Conservation (phyloP, 1,140 invertebrate genomes). For the Oryctes rhinoceros region DNA sequence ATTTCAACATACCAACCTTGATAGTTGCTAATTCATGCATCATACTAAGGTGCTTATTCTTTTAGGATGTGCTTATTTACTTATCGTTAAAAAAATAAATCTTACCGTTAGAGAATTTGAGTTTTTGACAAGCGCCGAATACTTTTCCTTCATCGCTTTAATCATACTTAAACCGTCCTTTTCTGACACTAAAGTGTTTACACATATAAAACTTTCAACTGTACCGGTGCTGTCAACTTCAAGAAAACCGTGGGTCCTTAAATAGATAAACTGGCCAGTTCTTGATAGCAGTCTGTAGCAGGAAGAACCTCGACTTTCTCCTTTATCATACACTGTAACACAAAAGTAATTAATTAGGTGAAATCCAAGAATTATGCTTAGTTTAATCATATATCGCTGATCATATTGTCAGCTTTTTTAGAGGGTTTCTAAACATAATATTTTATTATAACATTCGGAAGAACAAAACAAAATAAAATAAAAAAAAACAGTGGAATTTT, state of each 20-base stretch:
- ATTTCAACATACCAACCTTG: slow-evolving; percentile 12
- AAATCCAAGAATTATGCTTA: too few species aligned
- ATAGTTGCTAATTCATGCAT: slow-evolving; percentile 13
- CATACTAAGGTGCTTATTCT: slow-evolving; percentile 16
- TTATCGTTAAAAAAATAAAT: slow-evolving; percentile 37
- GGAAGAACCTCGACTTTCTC: slow-evolving; percentile 77
- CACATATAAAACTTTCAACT: slow-evolving; percentile 83
- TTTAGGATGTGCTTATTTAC: slow-evolving; percentile 8
- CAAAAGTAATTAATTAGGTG: slow-evolving; percentile 42
- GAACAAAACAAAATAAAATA: too few species aligned
- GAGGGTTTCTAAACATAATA: too few species aligned
- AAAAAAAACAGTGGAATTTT: too few species aligned
- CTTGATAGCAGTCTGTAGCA: slow-evolving; percentile 82
- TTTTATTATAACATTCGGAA: too few species aligned
- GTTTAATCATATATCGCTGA: too few species aligned
- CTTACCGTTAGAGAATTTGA: slow-evolving; percentile 44
- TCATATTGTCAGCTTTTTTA: too few species aligned
- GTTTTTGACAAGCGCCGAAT: slow-evolving; percentile 68
- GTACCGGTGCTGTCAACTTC: slow-evolving; percentile 77
- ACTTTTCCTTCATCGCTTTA: slow-evolving; percentile 76
- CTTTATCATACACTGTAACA: slow-evolving; percentile 80
- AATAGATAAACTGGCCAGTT: slow-evolving; percentile 81
- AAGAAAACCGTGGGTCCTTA: slow-evolving; percentile 79
- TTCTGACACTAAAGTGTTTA: slow-evolving; percentile 80
- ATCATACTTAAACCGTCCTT: slow-evolving; percentile 74